Evolutionary conservation across 2,113 vertebrate genomes (phyloP), one percentile per base, ranked within the genome.

Genomic region (Pelecanoides urinatrix): DNA sequence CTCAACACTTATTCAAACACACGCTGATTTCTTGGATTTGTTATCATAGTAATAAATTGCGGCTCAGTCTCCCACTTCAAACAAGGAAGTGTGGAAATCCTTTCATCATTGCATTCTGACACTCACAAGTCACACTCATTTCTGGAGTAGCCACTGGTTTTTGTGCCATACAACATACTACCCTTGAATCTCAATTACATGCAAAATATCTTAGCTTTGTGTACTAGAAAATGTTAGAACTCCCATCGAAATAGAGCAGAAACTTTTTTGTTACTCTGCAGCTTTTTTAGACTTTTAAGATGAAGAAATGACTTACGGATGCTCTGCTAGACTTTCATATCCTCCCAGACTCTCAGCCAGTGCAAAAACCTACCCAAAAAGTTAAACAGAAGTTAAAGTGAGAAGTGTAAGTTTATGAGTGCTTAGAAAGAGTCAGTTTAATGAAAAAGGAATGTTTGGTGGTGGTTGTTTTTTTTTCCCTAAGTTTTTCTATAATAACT

Each of bases 271-370:
- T 5, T 47, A 10, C 55, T 56, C 20, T 34, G 65, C 20, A 45
- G 75, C 53, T 47, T 23, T 66, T 40, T 30, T 7, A 66, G 49
- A 25, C 27, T 50, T 32, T 26, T 29, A 55, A 70, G 74, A 40
- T 9, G 63, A 72, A 59, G 79, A 52, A 52, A 55, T 55, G 91
- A 99, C 99, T 99, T 98, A 99, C 99, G 99, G 99, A 91, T 99
- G 99, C 86, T 99, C 99, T 73, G 99, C 99, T 86, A 99, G 98
- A 97, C 99, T 99, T 94, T 99, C 99, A 5, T 98, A 99, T 47
- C 99, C 99, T 23, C 99, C 99, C 44, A 99, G 98, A 88, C 99
- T 99, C 97, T 99, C 99, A 32, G 99, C 99, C 77, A 99, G 94
- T 1, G 97, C n/a, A 95, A 99, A 99, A 40, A 99, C 23, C 99